Evolutionary conservation across 2,797 vertebrate species (phyloP).

Genomic region (Pangasius sanitwongsei): DNA sequence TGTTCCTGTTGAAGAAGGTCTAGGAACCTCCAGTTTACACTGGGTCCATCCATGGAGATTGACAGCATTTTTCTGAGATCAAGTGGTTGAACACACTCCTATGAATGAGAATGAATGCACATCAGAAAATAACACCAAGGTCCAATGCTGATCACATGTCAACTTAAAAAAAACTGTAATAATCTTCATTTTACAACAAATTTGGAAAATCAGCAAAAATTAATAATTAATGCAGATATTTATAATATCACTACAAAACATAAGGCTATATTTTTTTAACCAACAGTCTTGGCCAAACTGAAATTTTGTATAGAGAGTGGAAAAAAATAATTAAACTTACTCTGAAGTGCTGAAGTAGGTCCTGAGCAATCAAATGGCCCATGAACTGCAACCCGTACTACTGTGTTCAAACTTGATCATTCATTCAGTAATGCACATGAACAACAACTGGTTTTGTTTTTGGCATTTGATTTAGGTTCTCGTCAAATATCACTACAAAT

Average conservation of each 20-base stretch:
- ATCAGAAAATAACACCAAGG: not conserved
- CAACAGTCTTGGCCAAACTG: not conserved
- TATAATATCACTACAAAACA: not conserved
- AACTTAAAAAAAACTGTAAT: not conserved
- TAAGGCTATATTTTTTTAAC: not conserved
- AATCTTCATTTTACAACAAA: not conserved
- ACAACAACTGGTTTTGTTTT: not conserved
- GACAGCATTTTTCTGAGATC: too few relatives aligned
- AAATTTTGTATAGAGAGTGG: not conserved
- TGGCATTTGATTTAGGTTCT: not conserved
- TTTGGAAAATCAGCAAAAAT: not conserved
- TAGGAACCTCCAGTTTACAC: too few relatives aligned
- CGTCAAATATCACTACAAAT: not conserved
- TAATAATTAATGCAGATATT: not conserved
- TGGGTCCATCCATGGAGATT: too few relatives aligned
- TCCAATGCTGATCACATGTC: not conserved
- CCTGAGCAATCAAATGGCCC: not conserved
- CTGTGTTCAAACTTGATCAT: too few relatives aligned
- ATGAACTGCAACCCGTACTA: not conserved
- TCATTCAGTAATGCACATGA: not conserved
- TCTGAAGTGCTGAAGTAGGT: not conserved
- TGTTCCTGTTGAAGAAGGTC: too few relatives aligned
- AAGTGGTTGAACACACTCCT: not conserved
- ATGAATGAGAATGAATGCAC: not conserved
- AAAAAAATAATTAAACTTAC: not conserved